Percentiles rank a stretch among this genome's conserved stretches.
phyloP scores from a whole-genome alignment of 2,888 invertebrate genomes.

The Trimorus sp. region DNA sequence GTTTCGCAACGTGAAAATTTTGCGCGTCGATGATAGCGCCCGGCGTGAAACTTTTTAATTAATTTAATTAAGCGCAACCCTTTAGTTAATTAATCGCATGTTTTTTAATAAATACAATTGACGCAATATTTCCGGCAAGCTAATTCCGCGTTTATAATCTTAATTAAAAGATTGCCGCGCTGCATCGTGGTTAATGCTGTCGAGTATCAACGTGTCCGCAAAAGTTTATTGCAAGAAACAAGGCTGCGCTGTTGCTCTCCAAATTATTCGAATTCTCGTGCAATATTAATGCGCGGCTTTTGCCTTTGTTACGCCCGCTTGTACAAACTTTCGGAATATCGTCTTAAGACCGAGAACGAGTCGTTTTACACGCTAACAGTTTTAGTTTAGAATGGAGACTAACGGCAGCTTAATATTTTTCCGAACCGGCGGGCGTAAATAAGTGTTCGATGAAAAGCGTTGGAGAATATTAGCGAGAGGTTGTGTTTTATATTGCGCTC shows the following conservation, averaged over 20 bases:
- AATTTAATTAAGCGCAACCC: too few relatives aligned
- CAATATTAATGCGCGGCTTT: conserved; percentile 13
- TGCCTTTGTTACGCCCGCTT: conserved; percentile 3
- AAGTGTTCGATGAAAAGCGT: too few relatives aligned
- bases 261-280: conserved; percentile 10
- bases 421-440: too few relatives aligned
- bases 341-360: background rate
- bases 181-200: conserved; percentile 4
- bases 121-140: conserved; percentile 5
- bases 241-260: conserved; percentile 3
- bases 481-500: too few relatives aligned
- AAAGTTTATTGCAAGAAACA: conserved; percentile 11
- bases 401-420: too few relatives aligned
- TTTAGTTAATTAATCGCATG: conserved; percentile 10
- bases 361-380: too few relatives aligned
- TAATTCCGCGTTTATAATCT: conserved; percentile 32
- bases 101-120: conserved; percentile 38
- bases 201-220: background rate
- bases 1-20: background rate
- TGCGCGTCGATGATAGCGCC: background rate
- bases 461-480: too few relatives aligned
- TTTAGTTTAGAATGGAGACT: too few relatives aligned
- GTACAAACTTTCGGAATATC: background rate
- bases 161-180: conserved; percentile 32
- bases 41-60: too few relatives aligned